Evolutionary conservation across 1,140 invertebrate species (phyloP).

Genomic region (Drosophila nasuta): DNA sequence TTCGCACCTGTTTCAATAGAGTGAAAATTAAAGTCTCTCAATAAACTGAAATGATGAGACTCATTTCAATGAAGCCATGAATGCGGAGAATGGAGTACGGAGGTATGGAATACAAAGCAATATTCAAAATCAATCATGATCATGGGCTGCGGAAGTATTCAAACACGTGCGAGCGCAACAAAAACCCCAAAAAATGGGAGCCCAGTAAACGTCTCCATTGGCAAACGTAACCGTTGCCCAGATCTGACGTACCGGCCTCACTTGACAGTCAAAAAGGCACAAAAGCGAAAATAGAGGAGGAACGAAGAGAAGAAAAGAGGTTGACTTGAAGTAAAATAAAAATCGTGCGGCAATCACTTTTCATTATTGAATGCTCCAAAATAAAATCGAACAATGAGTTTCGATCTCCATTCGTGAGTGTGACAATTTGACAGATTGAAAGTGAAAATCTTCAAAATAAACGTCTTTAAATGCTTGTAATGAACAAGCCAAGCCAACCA

Average conservation of each 20-base stretch:
- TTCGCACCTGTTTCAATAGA: slow-evolving; percentile 51
- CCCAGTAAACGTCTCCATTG: slow-evolving; percentile 27
- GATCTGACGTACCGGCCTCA: slow-evolving; percentile 40
- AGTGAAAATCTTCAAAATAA: slow-evolving; percentile 72
- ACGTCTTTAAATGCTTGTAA: slow-evolving; percentile 66
- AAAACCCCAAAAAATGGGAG: slow-evolving; percentile 20
- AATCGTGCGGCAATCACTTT: slow-evolving; percentile 79
- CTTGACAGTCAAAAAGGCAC: slow-evolving; percentile 31
- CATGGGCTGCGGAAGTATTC: slow-evolving; percentile 39
- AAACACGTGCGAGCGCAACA: slow-evolving; percentile 46
- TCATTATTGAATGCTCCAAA: slow-evolving; percentile 56
- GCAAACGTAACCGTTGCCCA: slow-evolving; percentile 40
- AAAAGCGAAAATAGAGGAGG: background rate
- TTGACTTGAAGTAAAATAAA: slow-evolving; percentile 40
- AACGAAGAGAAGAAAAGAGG: slow-evolving; percentile 11
- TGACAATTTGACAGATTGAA: slow-evolving; percentile 82
- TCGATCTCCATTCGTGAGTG: slow-evolving; percentile 50
- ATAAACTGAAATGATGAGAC: slow-evolving; percentile 13
- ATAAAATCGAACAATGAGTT: slow-evolving; percentile 44
- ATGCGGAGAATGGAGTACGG: background rate
- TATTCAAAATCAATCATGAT: slow-evolving; percentile 41
- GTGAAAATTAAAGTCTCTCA: slow-evolving; percentile 41
- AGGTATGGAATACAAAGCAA: slow-evolving; percentile 25
- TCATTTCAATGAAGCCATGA: slow-evolving; percentile 21
- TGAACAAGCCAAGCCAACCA: slow-evolving; percentile 25